Evolutionary conservation across 2,888 invertebrate species (phyloP).

Genomic region (Cremastobaeus sp.): DNA sequence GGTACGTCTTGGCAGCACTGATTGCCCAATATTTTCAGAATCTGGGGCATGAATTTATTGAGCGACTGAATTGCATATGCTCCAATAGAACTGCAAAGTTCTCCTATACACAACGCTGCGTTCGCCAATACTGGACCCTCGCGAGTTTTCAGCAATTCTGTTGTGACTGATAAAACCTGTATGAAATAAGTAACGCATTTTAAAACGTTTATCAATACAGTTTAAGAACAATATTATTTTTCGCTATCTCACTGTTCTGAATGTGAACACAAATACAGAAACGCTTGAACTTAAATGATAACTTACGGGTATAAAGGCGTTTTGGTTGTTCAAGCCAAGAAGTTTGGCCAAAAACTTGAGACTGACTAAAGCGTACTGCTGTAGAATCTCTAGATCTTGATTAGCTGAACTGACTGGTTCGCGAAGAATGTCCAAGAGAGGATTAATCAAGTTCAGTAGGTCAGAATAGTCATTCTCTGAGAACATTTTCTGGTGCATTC

Average conservation of each 20-base stretch:
- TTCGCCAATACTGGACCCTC: constrained; percentile 85
- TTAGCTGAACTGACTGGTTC: constrained; percentile 77
- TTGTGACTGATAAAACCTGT: constrained; percentile 83
- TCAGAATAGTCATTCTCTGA: constrained; percentile 79
- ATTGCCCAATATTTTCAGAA: constrained; percentile 83
- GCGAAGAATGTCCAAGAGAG: constrained; percentile 82
- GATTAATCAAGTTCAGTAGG: constrained; percentile 82
- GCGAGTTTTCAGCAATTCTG: constrained; percentile 81
- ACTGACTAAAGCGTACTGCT: constrained; percentile 90
- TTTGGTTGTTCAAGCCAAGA: constrained; percentile 84
- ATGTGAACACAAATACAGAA: too few species aligned
- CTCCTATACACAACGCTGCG: constrained; percentile 87
- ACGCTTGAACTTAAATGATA: too few species aligned
- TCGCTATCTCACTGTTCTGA: too few species aligned
- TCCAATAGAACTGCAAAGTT: constrained; percentile 86
- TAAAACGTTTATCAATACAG: too few species aligned
- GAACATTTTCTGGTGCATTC: constrained; percentile 85
- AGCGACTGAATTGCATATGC: constrained; percentile 87
- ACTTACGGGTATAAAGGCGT: constrained; percentile 83
- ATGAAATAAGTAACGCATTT: too few species aligned
- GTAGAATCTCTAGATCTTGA: constrained; percentile 84
- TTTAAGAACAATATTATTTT: too few species aligned
- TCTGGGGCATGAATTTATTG: constrained; percentile 88
- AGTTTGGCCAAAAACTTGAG: constrained; percentile 89
- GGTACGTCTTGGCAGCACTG: constrained; percentile 82